Base-by-base conservation (phyloP, 2,888 invertebrate genomes). In the Macaria notata region DNA sequence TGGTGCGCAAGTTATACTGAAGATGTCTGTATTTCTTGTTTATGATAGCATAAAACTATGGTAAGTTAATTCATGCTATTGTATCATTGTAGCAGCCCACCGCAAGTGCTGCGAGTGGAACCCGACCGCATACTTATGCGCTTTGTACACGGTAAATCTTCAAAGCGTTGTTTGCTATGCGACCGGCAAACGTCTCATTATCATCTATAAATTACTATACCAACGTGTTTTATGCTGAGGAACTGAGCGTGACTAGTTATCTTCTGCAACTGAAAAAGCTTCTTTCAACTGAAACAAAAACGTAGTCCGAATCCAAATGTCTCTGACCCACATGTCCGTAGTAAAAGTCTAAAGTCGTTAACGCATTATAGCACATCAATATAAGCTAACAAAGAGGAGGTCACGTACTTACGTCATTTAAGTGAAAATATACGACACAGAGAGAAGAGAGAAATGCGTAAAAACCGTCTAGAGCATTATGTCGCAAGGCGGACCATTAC, bases 371-470 rank as follows among this genome's bases (percentile, higher is more conserved):
- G 72, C 72, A 71, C 72, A 76, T 73, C 73, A 72, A 76, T 77
- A 77, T 71, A 75, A 76, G 76, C 78, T 79, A 85, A 79, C 80
- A 79, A 76, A 78, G 79, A 82, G 83, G 81, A 81, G 84, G 85
- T 83, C 84, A 79, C 83, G 83, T 82, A 84, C 83, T 84, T 84
- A 81, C 83, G 86, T 88, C 88, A 88, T 88, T 88, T 86, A 89
- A 90, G 90, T 89, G 90, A 89, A 88, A 89, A 91, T 89, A 88
- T 89, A 90, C 88, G 88, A 82, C 83, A 79, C 72, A 71, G 72
- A 82, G 83, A 83, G 87, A 84, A 83, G 85, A 88, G 87, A 88
- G 82, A 86, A 88, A 89, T 85, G 87, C 76, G 83, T 84, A 84
- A 86, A 87, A 89, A 88, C 81, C 78, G 85, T 85, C 86, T 78